Conservation (phyloP, 2,888 invertebrate species). For the Hyles lineata region DNA sequence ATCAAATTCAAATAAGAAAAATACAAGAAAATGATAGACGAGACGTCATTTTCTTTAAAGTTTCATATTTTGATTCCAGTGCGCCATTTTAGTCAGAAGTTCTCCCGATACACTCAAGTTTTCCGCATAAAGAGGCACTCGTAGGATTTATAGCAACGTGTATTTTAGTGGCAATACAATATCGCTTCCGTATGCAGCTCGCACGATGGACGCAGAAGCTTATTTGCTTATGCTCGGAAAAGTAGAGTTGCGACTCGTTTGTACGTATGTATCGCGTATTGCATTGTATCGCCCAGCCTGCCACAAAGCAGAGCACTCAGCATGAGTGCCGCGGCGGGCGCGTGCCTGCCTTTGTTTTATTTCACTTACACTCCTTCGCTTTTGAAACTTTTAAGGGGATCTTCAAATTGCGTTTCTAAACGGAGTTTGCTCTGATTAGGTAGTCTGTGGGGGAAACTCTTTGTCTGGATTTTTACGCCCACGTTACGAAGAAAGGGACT, state of each 20-base stretch:
- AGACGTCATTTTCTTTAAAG: constrained; percentile 23
- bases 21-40: background rate
- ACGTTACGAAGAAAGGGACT: background rate
- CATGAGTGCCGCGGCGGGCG: constrained; percentile 78
- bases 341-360: constrained; percentile 82
- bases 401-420: constrained; percentile 78
- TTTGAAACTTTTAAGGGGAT: constrained; percentile 79
- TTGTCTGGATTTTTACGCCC: constrained; percentile 7
- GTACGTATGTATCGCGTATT: constrained; percentile 52
- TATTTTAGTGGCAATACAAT: constrained; percentile 50
- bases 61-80: constrained; percentile 35
- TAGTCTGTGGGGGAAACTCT: constrained; percentile 33
- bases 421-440: constrained; percentile 71
- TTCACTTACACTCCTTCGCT: constrained; percentile 79
- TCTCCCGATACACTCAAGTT: constrained; percentile 12
- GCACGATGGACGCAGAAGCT: constrained; percentile 26
- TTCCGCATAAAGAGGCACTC: background rate
- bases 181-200: constrained; percentile 51
- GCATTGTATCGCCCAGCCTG: constrained; percentile 76
- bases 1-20: constrained; percentile 39
- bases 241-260: constrained; percentile 48
- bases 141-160: constrained; percentile 6
- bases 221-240: constrained; percentile 47
- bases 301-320: constrained; percentile 83
- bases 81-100: background rate